These are phyloP conservation scores for Rhopalosiphum nymphaeae DNA, from an alignment of 2,888 invertebrate species.

Conservation along the genomic window DNA sequence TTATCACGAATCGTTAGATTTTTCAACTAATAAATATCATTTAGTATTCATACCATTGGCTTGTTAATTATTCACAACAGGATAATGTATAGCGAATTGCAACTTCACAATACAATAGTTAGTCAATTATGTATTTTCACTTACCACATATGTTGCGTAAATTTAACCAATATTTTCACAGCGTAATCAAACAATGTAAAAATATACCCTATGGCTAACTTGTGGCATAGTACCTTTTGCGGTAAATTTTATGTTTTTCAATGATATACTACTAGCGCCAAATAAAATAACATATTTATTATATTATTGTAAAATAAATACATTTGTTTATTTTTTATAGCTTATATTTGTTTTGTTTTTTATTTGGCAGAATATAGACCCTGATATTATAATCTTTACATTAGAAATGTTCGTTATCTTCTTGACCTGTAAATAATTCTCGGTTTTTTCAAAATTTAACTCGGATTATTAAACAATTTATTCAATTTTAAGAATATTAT, in stretches of 20 bases:
- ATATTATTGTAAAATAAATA: too few relatives aligned
- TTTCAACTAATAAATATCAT: background rate
- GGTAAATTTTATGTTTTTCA: too few relatives aligned
- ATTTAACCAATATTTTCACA: background rate
- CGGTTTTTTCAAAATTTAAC: background rate
- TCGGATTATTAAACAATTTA: background rate
- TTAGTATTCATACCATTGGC: background rate
- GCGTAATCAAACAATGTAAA: background rate
- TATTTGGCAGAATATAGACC: too few relatives aligned
- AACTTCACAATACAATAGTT: too few relatives aligned
- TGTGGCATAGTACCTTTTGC: too few relatives aligned
- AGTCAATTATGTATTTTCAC: too few relatives aligned
- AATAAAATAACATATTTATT: too few relatives aligned
- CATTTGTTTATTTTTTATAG: too few relatives aligned
- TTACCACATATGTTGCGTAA: background rate
- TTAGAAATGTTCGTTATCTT: background rate
- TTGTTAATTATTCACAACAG: background rate
- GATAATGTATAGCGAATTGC: too few relatives aligned
- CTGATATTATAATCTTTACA: background rate
- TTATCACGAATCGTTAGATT: background rate
- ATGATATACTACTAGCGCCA: too few relatives aligned
- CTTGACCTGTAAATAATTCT: background rate
- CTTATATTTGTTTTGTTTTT: too few relatives aligned
- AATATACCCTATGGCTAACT: too few relatives aligned
- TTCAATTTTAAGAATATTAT: background rate